These are phyloP conservation scores for Pantherophis guttatus DNA, from an alignment of 2,113 vertebrate species.

Conservation along the genomic window DNA sequence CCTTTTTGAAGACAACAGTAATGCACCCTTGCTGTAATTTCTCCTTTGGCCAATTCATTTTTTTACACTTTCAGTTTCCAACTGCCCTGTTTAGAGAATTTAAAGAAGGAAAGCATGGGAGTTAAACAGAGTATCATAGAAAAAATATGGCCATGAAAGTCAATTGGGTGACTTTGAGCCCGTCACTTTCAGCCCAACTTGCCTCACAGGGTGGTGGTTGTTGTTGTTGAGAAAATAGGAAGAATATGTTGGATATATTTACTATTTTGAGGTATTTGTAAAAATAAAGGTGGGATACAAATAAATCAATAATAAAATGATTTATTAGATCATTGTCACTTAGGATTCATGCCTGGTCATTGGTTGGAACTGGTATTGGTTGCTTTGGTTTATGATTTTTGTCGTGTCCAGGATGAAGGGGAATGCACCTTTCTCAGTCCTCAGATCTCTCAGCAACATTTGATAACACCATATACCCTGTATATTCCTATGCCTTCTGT, in stretches of 20 bases:
- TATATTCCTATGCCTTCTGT: not conserved
- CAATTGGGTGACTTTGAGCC: not conserved
- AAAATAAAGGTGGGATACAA: not conserved
- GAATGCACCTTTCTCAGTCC: too few species aligned
- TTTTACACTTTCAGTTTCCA: not conserved
- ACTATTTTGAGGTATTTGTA: not conserved
- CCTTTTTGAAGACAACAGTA: not conserved
- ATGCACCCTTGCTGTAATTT: not conserved
- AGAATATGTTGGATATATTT: not conserved
- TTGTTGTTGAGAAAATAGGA: not conserved
- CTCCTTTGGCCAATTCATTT: not conserved
- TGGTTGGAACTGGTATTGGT: not conserved
- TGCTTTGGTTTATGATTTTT: not conserved
- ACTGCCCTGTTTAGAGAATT: not conserved
- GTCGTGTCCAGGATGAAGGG: not conserved
- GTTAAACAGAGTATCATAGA: not conserved
- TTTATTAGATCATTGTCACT: not conserved
- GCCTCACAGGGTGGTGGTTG: not conserved
- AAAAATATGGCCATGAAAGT: not conserved
- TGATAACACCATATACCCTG: not conserved
- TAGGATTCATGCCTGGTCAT: not conserved
- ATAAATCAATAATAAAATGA: not conserved
- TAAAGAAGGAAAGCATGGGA: too few species aligned
- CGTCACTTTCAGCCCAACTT: not conserved
- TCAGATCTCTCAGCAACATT: not conserved